phyloP scores from a whole-genome alignment of 1,140 invertebrate genomes.

The Ips typographus region DNA sequence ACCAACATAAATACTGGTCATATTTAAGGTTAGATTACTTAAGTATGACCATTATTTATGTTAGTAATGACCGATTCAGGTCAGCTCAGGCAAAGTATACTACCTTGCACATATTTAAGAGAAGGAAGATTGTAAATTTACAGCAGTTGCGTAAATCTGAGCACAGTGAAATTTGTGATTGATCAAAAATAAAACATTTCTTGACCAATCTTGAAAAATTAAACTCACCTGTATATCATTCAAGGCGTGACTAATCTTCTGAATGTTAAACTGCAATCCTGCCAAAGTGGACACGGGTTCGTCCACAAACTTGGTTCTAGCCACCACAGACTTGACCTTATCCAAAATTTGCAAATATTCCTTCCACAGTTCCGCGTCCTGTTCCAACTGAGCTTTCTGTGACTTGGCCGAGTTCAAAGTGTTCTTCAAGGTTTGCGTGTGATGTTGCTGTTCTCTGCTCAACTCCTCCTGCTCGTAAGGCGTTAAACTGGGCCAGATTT shows the following conservation, averaged over 20 bases:
- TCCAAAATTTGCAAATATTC: slow-evolving; percentile 76
- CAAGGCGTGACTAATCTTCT: slow-evolving; percentile 74
- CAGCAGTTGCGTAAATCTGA: neutral
- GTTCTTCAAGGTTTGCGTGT: slow-evolving; percentile 77
- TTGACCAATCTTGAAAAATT: neutral
- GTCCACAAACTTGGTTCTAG: slow-evolving; percentile 71
- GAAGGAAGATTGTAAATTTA: neutral
- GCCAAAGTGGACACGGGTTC: slow-evolving; percentile 75
- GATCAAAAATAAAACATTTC: neutral
- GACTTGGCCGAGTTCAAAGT: slow-evolving; percentile 79
- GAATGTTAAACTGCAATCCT: slow-evolving; percentile 75
- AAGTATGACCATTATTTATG: no score
- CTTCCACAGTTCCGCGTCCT: slow-evolving; percentile 76
- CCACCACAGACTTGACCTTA: slow-evolving; percentile 71
- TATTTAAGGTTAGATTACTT: no score
- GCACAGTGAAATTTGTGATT: no score
- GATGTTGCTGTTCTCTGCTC: slow-evolving; percentile 73
- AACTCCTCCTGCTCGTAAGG: slow-evolving; percentile 78
- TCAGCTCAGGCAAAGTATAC: no score
- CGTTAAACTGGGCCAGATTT: slow-evolving; percentile 82
- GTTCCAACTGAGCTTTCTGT: slow-evolving; percentile 71
- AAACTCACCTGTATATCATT: slow-evolving; percentile 75
- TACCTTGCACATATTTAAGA: neutral
- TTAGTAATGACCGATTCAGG: no score
- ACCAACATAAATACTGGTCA: no score